phyloP scores from a whole-genome alignment of 2,797 vertebrate genomes.

The Xerus rutilus region DNA sequence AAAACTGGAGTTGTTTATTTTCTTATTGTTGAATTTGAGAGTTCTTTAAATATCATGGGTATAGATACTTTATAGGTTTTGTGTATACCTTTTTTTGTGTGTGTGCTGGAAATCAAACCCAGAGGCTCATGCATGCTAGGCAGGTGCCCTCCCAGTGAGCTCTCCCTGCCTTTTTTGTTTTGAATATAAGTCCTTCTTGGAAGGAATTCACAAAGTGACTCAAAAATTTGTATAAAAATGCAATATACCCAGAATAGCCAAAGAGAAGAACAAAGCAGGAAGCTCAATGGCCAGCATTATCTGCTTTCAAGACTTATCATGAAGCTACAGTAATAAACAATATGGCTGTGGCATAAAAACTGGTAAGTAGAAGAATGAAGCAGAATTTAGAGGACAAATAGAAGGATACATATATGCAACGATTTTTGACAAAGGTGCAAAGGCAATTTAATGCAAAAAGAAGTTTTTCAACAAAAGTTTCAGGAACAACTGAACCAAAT shows the following conservation, averaged over 20 bases:
- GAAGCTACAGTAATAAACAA: neutral
- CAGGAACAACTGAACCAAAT: neutral
- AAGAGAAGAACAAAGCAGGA: neutral
- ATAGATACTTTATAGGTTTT: neutral
- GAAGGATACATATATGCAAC: neutral
- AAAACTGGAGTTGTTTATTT: conserved; percentile 1
- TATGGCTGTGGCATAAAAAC: neutral
- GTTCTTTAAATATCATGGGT: neutral
- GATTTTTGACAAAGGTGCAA: neutral
- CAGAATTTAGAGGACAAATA: conserved; percentile 12
- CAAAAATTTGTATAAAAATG: conserved; percentile 33
- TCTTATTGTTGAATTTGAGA: conserved; percentile 31
- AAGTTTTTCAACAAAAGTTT: neutral
- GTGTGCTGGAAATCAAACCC: neutral
- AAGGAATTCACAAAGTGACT: conserved; percentile 39
- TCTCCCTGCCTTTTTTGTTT: neutral
- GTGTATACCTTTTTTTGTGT: neutral
- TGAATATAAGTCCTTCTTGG: neutral
- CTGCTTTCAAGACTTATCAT: neutral
- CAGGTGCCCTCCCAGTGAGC: neutral
- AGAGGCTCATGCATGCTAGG: neutral
- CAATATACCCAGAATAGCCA: neutral
- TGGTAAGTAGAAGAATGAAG: neutral
- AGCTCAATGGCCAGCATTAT: neutral
- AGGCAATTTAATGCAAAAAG: neutral